Evolutionary conservation across 2,888 invertebrate species (phyloP).

Genomic region (Agrilus cyanescens): DNA sequence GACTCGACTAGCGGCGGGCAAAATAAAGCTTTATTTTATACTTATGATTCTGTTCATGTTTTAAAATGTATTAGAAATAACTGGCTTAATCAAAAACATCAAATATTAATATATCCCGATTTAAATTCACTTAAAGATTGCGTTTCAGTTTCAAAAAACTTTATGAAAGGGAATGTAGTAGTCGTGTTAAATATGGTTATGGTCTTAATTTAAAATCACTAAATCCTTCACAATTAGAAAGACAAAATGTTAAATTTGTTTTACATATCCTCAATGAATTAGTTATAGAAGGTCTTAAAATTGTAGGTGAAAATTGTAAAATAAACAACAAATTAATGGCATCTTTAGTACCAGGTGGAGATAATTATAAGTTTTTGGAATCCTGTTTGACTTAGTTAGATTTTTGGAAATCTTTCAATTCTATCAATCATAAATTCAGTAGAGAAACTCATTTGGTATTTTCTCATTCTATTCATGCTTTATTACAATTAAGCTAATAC

Average conservation of each 20-base stretch:
- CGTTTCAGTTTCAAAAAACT: not conserved
- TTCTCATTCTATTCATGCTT: no score
- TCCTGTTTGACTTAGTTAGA: no score
- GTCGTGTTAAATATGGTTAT: slow-evolving; percentile 4
- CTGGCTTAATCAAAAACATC: not conserved
- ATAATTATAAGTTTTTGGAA: no score
- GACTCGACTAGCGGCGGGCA: slow-evolving; percentile 1
- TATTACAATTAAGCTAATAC: no score
- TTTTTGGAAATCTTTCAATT: no score
- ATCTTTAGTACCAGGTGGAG: no score
- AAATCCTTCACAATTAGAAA: slow-evolving; percentile 1
- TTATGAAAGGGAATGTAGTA: slow-evolving; percentile 2
- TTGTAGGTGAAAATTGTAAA: no score
- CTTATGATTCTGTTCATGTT: slow-evolving; percentile 4
- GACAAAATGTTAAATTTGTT: slow-evolving; percentile 4
- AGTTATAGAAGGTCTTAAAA: no score
- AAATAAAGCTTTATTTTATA: slow-evolving; percentile 1
- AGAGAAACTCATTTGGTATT: no score
- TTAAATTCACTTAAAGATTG: slow-evolving; percentile 1
- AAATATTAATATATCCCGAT: slow-evolving; percentile 5
- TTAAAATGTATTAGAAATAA: no score
- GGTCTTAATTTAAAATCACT: slow-evolving; percentile 3
- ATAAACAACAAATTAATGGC: no score
- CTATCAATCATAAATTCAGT: no score
- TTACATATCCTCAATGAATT: slow-evolving; percentile 3